Evolutionary conservation across 2,888 invertebrate genomes (phyloP), one percentile per base, ranked within the genome.

Genomic region (Limenitis camilla): DNA sequence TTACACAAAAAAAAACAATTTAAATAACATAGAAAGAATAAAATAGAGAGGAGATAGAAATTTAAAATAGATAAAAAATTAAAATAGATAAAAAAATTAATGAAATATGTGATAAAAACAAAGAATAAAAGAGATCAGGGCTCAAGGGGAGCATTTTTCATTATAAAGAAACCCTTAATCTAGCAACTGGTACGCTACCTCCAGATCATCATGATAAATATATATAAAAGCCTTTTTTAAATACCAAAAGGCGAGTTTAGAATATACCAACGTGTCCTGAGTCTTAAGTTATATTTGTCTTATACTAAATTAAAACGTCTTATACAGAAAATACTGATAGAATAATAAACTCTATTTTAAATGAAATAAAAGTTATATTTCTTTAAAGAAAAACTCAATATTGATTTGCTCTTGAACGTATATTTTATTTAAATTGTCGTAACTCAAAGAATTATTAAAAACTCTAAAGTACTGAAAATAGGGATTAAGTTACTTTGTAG

Each of bases 201-300:
- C n/a, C n/a, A n/a, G n/a, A n/a, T n/a, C n/a, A n/a, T n/a, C n/a
- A n/a, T n/a, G n/a, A n/a, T n/a, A n/a, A n/a, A n/a, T n/a, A n/a
- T n/a, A n/a, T n/a, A n/a, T n/a, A n/a, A n/a, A n/a, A n/a, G n/a
- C n/a, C n/a, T n/a, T n/a, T n/a, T n/a, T n/a, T n/a, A n/a, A n/a
- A n/a, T n/a, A n/a, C 10, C 8, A 28, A 28, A 9, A 30, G 29
- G 10, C 35, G 53, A 56, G 44, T 39, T 33, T 42, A 48, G 19
- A 30, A 45, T 8, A 45, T 7, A 49, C 56, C 52, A 33, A 40
- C 43, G 44, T 44, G 48, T 55, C 54, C 43, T 45, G 48, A 40
- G 39, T 53, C 53, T 56, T 56, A 33, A 56, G 49, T 44, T 28
- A 48, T 56, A 53, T 56, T 57, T 45, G 48, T 61, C 49, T 54